Evolutionary conservation across 2,888 invertebrate genomes (phyloP), one percentile per base, ranked within the genome.

Genomic region (Aradus depressus): DNA sequence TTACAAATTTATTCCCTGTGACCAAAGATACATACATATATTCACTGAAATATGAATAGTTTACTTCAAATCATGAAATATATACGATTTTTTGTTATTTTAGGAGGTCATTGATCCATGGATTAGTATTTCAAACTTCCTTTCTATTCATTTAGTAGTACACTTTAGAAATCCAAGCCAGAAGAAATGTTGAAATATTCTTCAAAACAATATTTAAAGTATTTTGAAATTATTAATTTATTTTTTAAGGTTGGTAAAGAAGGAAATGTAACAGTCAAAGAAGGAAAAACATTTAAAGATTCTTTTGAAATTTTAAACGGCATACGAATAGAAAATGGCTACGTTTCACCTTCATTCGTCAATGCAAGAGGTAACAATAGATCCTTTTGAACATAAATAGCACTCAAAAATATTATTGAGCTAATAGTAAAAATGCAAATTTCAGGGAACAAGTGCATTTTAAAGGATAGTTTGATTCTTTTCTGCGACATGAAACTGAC

Each of bases 321-420:
- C 18, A 62, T 65, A 61, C 54, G 57, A 41, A 64, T 66, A 53
- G 64, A 66, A 44, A 52, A 62, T 14, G 64, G 64, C 12, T 64
- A 61, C 52, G 38, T 62, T 14, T 64, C 63, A 12, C 62, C 62
- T 10, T 64, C 63, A 42, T 61, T 64, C 48, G 56, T 59, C 5
- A 65, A 50, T 14, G 51, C 47, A 12, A 42, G 42, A 56, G 54
- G 54, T 54, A 21, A 18, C n/a, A 8, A n/a, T 19, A n/a, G 4
- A 34, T n/a, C 12, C 14, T 8, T 4, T 25, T 23, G 4, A 21
- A 25, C 14, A 2, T 10, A 26, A 43, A 31, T 28, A 14, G 10
- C 6, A 14, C 10, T 10, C 10, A 28, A 10, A 6, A 28, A 28
- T 28, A 10, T 6, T 10, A 10, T 28, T 28, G 6, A 28, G 10